Conservation (phyloP, 1,140 invertebrate genomes). For the Trigoniulus corallinus region DNA sequence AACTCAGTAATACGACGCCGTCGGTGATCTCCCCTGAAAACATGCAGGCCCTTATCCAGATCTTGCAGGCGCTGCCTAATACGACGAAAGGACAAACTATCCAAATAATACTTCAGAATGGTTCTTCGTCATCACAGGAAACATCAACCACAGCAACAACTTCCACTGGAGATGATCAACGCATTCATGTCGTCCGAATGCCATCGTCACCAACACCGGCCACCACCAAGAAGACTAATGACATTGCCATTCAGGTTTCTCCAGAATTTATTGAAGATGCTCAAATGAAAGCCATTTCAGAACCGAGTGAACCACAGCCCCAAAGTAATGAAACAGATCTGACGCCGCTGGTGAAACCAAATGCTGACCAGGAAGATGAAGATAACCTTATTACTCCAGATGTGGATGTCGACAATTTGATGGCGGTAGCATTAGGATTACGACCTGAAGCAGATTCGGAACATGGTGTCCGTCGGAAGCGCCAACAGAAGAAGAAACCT, state of each 20-base stretch:
- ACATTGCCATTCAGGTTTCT: conserved; percentile 5
- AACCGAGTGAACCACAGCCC: background rate
- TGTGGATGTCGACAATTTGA: background rate
- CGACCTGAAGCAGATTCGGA: no score
- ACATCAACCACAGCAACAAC: background rate
- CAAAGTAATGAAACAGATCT: background rate
- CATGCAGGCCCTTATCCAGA: conserved; percentile 7
- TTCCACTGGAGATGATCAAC: background rate
- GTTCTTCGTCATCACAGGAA: background rate
- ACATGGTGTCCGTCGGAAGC: no score
- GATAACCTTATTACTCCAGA: background rate
- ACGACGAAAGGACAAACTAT: conserved; percentile 3
- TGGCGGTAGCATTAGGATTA: no score
- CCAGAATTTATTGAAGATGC: background rate
- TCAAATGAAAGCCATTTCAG: background rate
- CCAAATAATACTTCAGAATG: conserved; percentile 3
- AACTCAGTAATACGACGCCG: background rate
- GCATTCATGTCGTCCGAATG: background rate
- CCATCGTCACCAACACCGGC: background rate
- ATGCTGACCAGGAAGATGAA: background rate
- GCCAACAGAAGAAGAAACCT: background rate
- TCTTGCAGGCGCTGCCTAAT: conserved; percentile 6
- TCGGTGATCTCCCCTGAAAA: conserved; percentile 1
- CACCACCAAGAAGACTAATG: background rate
- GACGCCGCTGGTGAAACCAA: background rate